phyloP scores from a whole-genome alignment of 2,888 invertebrate species.

The Morpho deidamia region DNA sequence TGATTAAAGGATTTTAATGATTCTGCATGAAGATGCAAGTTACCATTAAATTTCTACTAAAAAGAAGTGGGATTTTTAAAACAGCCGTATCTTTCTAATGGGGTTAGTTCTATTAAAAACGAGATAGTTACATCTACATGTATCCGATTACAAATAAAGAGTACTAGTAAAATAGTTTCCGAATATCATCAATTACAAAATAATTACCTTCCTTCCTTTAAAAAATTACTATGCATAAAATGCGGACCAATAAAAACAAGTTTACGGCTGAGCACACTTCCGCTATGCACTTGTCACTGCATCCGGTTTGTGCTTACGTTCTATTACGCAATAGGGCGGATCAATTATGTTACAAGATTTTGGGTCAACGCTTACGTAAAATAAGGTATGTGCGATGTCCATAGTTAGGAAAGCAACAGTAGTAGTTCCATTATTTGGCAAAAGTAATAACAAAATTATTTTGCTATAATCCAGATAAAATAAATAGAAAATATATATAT shows the following conservation, averaged over 20 bases:
- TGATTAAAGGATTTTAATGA: too few relatives aligned
- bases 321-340: background rate
- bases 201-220: constrained; percentile 3
- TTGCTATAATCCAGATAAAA: too few relatives aligned
- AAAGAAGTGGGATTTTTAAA: too few relatives aligned
- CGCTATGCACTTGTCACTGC: constrained; percentile 20
- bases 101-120: too few relatives aligned
- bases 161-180: background rate
- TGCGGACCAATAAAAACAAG: constrained; percentile 12
- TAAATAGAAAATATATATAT: too few relatives aligned
- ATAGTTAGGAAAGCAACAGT: too few relatives aligned
- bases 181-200: background rate
- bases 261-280: constrained; percentile 14
- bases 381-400: too few relatives aligned
- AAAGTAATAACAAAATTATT: too few relatives aligned
- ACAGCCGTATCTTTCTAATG: too few relatives aligned
- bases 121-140: background rate
- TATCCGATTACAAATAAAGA: background rate
- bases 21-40: too few relatives aligned
- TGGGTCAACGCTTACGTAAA: background rate
- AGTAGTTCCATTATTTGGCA: too few relatives aligned
- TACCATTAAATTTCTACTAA: too few relatives aligned
- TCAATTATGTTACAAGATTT: constrained; percentile 3
- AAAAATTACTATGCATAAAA: constrained; percentile 4
- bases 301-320: constrained; percentile 22